Percentiles rank a stretch among this genome's conserved stretches.
phyloP scores from a whole-genome alignment of 2,888 invertebrate genomes.

The Archaeoteleia sp. region DNA sequence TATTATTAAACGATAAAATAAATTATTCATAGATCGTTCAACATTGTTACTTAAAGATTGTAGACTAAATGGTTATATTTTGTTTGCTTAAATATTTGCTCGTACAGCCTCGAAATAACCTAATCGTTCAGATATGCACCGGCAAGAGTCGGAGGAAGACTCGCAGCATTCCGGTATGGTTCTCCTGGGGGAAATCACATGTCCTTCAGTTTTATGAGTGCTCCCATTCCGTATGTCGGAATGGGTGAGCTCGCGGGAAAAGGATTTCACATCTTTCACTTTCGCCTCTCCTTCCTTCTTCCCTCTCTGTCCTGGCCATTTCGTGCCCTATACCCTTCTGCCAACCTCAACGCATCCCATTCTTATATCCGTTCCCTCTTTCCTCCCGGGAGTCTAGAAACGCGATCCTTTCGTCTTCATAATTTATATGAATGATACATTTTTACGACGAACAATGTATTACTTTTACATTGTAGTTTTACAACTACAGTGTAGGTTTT shows the following conservation, averaged over 20 bases:
- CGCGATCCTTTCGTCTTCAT: constrained; percentile 62
- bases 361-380: constrained; percentile 45
- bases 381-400: constrained; percentile 56
- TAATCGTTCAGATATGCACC: constrained; percentile 25
- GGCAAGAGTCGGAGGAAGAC: constrained; percentile 43
- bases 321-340: constrained; percentile 27
- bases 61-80: not conserved
- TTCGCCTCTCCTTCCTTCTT: constrained; percentile 28
- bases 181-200: constrained; percentile 72
- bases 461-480: not conserved
- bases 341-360: constrained; percentile 24
- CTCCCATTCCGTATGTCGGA: constrained; percentile 50
- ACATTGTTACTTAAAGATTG: not conserved
- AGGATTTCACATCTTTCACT: constrained; percentile 45
- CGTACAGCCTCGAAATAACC: constrained; percentile 8
- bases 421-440: constrained; percentile 62
- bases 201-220: constrained; percentile 69
- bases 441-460: constrained; percentile 17
- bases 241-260: constrained; percentile 62
- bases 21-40: too few species aligned
- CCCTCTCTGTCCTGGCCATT: constrained; percentile 34
- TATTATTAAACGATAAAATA: too few species aligned
- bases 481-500: not conserved
- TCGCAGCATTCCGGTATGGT: constrained; percentile 62
- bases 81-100: constrained; percentile 16